A percentile compares a stretch with the other conserved stretches of the same genome.
Conservation (phyloP, 2,888 invertebrate species). For the Stenolophus ochropezus region DNA sequence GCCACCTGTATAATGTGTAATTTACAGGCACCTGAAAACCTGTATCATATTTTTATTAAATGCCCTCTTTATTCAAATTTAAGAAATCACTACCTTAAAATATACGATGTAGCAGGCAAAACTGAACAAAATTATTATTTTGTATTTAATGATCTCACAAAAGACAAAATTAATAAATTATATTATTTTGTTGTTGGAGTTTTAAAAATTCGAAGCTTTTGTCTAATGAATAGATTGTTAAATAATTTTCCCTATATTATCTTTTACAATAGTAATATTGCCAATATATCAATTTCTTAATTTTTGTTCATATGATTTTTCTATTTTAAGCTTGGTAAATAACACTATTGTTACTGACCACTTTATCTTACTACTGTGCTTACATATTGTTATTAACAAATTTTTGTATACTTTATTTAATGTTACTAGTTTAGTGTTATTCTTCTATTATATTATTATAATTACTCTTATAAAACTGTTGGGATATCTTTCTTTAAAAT, state of each 20-base stretch:
- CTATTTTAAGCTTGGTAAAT: too few relatives aligned
- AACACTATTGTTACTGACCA: too few relatives aligned
- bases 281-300: too few relatives aligned
- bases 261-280: not conserved
- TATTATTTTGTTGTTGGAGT: not conserved
- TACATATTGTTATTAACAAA: too few relatives aligned
- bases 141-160: not conserved
- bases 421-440: too few relatives aligned
- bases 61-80: not conserved
- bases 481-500: too few relatives aligned
- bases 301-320: too few relatives aligned
- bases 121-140: not conserved
- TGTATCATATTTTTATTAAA: not conserved
- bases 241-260: not conserved
- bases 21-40: not conserved
- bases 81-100: not conserved
- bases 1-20: not conserved
- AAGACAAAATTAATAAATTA: not conserved
- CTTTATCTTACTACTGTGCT: too few relatives aligned
- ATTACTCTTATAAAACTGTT: too few relatives aligned
- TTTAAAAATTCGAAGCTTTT: not conserved
- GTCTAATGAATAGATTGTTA: not conserved
- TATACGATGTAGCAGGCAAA: not conserved
- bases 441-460: too few relatives aligned
- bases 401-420: too few relatives aligned